phyloP scores from a whole-genome alignment of 1,140 invertebrate species.

The Drosophila neocordata region DNA sequence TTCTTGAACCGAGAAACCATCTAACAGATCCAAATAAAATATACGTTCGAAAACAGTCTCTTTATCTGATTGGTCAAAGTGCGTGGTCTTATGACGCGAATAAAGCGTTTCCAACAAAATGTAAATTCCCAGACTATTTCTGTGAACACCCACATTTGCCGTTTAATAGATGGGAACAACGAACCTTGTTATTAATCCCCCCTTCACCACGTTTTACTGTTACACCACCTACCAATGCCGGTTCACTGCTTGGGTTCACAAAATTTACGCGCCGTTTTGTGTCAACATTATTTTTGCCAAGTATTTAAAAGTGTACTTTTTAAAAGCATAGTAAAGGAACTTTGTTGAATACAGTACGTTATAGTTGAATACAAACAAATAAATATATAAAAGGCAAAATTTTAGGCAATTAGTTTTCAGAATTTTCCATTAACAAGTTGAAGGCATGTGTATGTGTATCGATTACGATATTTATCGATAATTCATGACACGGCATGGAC shows the following conservation, averaged over 20 bases:
- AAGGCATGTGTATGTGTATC: slow-evolving; percentile 27
- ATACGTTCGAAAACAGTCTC: too few relatives aligned
- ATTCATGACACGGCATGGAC: background rate
- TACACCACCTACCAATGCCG: slow-evolving; percentile 54
- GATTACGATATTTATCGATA: slow-evolving; percentile 14
- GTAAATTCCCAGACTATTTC: background rate
- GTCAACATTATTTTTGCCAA: background rate
- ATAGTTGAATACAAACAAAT: background rate
- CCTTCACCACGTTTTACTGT: slow-evolving; percentile 35
- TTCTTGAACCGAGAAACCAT: too few relatives aligned
- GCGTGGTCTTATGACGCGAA: too few relatives aligned
- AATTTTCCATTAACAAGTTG: slow-evolving; percentile 17
- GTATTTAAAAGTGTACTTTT: background rate
- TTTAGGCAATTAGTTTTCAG: background rate
- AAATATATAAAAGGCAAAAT: background rate
- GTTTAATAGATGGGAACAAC: slow-evolving; percentile 69
- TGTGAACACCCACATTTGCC: slow-evolving; percentile 33
- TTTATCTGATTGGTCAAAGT: too few relatives aligned
- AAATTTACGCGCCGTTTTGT: slow-evolving; percentile 68
- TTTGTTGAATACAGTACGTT: too few relatives aligned
- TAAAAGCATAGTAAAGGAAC: background rate
- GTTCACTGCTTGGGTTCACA: slow-evolving; percentile 44
- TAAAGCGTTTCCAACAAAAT: too few relatives aligned
- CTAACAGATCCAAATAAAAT: too few relatives aligned
- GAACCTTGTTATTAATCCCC: slow-evolving; percentile 49